Conservation (phyloP, 2,888 invertebrate genomes). For the Aphodius sticticus region DNA sequence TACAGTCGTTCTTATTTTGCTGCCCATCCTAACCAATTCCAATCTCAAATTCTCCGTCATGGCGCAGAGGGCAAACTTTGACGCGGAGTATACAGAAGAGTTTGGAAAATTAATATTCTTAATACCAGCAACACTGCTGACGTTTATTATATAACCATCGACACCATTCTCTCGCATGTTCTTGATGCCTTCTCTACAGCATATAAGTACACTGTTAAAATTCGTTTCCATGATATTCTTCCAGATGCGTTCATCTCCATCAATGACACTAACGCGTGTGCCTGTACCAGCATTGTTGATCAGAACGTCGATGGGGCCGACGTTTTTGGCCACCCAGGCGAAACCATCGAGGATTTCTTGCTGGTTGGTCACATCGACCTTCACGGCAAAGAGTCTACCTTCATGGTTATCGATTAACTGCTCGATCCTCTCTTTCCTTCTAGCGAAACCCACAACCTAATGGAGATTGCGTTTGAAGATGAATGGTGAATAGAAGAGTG, state of each 20-base stretch:
- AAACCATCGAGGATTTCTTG: conserved; percentile 28
- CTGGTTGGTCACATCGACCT: conserved; percentile 22
- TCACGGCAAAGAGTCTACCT: conserved; percentile 15
- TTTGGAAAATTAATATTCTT: background rate
- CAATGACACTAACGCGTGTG: background rate
- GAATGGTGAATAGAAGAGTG: too few species aligned
- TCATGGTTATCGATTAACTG: background rate
- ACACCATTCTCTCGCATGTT: conserved; percentile 17
- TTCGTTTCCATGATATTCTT: conserved; percentile 27
- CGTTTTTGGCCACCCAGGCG: conserved; percentile 27
- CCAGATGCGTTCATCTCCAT: conserved; percentile 8
- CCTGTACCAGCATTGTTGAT: conserved; percentile 26
- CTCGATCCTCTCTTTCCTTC: conserved; percentile 14
- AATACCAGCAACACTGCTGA: conserved; percentile 27
- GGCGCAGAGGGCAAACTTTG: conserved; percentile 36
- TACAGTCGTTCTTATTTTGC: conserved; percentile 38
- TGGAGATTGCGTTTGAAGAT: too few species aligned
- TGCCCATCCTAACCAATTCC: conserved; percentile 36
- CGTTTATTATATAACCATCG: conserved; percentile 28
- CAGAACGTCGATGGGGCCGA: conserved; percentile 28
- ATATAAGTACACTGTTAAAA: conserved; percentile 5
- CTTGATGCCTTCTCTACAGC: conserved; percentile 25
- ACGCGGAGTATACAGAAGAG: conserved; percentile 18
- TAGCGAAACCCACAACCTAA: conserved; percentile 17
- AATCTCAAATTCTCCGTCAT: conserved; percentile 42